A percentile compares a stretch with the other conserved stretches of the same genome.
Evolutionary conservation across 2,113 vertebrate genomes (phyloP).

Genomic region (Candoia aspera): DNA sequence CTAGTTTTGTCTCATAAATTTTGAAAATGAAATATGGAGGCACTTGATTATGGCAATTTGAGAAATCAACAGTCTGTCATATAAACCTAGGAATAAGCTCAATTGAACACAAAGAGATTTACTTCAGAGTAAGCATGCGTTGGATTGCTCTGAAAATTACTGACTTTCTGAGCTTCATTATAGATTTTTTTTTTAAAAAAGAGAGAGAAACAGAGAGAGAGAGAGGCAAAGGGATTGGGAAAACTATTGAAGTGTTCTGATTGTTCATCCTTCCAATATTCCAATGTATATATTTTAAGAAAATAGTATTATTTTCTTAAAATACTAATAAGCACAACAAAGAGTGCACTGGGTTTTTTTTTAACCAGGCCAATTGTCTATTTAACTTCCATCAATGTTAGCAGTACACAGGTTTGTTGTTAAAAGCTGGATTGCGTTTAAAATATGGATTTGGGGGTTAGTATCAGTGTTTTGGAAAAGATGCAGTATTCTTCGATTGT

Average conservation of each 20-base stretch:
- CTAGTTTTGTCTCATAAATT: slow-evolving; percentile 30
- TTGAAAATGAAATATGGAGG: slow-evolving; percentile 7
- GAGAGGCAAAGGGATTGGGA: neutral
- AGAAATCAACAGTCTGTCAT: neutral
- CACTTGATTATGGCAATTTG: neutral
- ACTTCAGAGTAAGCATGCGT: neutral
- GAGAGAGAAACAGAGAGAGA: too few relatives aligned
- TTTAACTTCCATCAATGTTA: neutral
- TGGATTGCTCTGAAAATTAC: neutral
- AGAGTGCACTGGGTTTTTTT: neutral
- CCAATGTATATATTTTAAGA: neutral
- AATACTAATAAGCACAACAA: neutral
- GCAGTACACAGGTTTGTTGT: neutral
- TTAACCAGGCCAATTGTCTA: neutral
- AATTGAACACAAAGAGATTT: neutral
- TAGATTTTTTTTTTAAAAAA: neutral
- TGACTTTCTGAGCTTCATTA: neutral
- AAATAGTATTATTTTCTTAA: neutral
- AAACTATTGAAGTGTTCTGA: neutral
- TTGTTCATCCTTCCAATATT: neutral
- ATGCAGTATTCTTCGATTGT: neutral
- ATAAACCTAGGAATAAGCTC: neutral
- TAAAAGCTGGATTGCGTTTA: neutral
- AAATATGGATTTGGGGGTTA: neutral
- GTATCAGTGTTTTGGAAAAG: neutral